Evolutionary conservation across 2,797 vertebrate species (phyloP).

Genomic region (Malacoraja senta): DNA sequence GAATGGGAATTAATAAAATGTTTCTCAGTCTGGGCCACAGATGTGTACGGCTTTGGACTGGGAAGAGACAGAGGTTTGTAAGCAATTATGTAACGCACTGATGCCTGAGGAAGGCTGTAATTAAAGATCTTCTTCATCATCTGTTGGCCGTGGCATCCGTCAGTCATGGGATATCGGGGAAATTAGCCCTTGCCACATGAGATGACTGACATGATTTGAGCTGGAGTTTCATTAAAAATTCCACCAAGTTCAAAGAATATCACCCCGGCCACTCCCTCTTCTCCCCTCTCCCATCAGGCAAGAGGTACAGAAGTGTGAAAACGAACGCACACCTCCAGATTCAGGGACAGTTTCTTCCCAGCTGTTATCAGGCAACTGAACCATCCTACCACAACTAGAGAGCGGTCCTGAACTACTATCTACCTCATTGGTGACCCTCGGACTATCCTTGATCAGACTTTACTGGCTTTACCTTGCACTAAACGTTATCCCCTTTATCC

Average conservation of each 20-base stretch:
- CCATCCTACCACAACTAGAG: too few relatives aligned
- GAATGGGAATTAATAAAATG: neutral
- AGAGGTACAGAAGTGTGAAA: too few relatives aligned
- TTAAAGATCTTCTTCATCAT: neutral
- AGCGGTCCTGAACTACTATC: too few relatives aligned
- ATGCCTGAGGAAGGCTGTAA: neutral
- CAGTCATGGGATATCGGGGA: neutral
- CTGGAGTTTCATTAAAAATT: neutral
- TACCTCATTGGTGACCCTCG: too few relatives aligned
- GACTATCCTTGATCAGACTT: too few relatives aligned
- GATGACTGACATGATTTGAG: neutral
- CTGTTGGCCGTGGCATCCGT: neutral
- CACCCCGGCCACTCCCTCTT: too few relatives aligned
- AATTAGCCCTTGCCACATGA: neutral
- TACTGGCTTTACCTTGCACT: too few relatives aligned
- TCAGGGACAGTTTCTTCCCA: too few relatives aligned
- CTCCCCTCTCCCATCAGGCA: too few relatives aligned
- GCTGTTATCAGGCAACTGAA: too few relatives aligned
- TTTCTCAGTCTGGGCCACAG: constrained; percentile 1
- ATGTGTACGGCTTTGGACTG: neutral
- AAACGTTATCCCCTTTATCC: too few relatives aligned
- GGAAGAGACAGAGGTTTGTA: neutral
- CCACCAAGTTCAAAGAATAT: neutral
- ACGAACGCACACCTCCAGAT: too few relatives aligned
- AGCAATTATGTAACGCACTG: neutral